Evolutionary conservation across 2,113 vertebrate species (phyloP).

Genomic region (Neofelis nebulosa): DNA sequence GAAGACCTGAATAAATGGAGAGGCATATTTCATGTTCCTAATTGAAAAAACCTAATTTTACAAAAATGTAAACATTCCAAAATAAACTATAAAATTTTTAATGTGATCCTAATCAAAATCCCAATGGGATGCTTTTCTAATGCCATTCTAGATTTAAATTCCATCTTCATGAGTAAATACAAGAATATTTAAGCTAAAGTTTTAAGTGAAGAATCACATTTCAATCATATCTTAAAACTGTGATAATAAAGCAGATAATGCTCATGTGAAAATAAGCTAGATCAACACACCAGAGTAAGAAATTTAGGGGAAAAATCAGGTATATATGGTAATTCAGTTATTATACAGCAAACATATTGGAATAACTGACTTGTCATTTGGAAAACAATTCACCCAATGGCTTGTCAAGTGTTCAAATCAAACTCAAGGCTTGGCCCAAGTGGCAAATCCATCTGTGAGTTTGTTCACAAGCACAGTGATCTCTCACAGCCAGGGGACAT

Average conservation of each 20-base stretch:
- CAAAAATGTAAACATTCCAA: background rate
- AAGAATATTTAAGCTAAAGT: background rate
- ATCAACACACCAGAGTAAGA: background rate
- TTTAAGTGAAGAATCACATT: background rate
- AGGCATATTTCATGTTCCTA: background rate
- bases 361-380: background rate
- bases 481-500: background rate
- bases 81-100: background rate
- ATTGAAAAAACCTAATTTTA: background rate
- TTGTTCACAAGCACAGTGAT: background rate
- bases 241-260: background rate
- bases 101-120: background rate
- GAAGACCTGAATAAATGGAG: background rate
- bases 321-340: background rate
- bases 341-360: background rate
- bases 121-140: background rate
- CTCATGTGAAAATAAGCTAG: background rate
- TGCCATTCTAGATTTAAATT: conserved; percentile 7
- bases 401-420: too few species aligned
- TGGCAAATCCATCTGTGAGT: background rate
- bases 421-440: background rate
- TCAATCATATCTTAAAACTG: background rate
- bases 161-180: background rate
- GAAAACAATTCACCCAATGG: background rate
- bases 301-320: background rate